Conservation (phyloP, 2,888 invertebrate genomes). For the Merodon equestris region DNA sequence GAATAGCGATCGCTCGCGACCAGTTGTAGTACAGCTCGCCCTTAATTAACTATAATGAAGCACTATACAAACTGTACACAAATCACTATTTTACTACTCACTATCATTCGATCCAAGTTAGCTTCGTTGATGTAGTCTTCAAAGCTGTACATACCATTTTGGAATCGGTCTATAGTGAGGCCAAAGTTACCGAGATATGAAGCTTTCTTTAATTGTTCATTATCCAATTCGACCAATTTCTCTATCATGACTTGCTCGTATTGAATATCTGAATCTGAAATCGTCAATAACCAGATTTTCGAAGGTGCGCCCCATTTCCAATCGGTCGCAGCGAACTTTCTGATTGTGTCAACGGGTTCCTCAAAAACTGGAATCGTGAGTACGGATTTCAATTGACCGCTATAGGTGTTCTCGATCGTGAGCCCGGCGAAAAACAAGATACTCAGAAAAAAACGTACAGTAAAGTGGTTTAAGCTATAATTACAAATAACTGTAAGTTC, state of each 20-base stretch:
- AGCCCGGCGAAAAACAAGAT: constrained; percentile 75
- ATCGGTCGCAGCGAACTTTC: constrained; percentile 73
- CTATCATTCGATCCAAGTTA: constrained; percentile 74
- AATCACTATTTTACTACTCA: constrained; percentile 46
- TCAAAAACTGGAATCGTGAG: constrained; percentile 75
- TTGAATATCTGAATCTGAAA: constrained; percentile 72
- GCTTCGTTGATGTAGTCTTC: constrained; percentile 74
- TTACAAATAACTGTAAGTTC: neutral
- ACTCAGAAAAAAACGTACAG: constrained; percentile 74
- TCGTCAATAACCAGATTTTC: constrained; percentile 74
- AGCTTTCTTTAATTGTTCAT: constrained; percentile 73
- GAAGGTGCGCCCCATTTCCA: constrained; percentile 77
- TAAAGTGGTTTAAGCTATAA: constrained; percentile 72
- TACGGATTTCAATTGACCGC: constrained; percentile 76
- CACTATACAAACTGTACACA: too few species aligned
- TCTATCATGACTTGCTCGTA: constrained; percentile 73
- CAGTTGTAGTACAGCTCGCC: constrained; percentile 77
- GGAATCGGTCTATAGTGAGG: constrained; percentile 74
- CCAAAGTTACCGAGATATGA: constrained; percentile 74
- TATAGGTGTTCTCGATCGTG: constrained; percentile 77
- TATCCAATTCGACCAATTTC: constrained; percentile 73
- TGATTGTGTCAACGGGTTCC: constrained; percentile 74
- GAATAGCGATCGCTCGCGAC: constrained; percentile 74
- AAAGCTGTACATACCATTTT: constrained; percentile 73
- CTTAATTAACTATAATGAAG: constrained; percentile 72